Percentiles rank a stretch among this genome's conserved stretches.
phyloP scores from a whole-genome alignment of 2,797 vertebrate genomes.

The Loris lydekkerianus region DNA sequence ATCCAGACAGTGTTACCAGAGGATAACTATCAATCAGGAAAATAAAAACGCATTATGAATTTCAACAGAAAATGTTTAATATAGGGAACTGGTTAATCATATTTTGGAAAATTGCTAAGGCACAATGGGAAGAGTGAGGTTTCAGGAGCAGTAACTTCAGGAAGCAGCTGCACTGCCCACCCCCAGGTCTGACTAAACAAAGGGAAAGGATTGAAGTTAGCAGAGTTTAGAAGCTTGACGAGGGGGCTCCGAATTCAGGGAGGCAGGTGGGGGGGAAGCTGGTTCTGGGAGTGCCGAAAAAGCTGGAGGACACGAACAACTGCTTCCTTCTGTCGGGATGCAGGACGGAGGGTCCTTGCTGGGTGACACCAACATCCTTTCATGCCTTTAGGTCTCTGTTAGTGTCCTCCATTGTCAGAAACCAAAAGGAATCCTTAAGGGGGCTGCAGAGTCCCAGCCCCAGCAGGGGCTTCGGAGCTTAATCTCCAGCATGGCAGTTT shows the following conservation, averaged over 20 bases:
- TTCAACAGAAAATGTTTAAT: conserved; percentile 33
- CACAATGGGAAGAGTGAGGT: conserved; percentile 17
- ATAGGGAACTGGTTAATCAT: background rate
- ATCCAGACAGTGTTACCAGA: background rate
- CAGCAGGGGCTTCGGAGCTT: background rate
- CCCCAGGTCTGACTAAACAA: background rate
- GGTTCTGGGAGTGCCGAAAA: background rate
- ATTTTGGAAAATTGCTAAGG: conserved; percentile 31
- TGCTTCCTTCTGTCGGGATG: background rate
- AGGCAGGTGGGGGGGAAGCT: background rate
- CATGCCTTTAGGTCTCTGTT: background rate
- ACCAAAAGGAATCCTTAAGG: background rate
- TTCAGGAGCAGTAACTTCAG: background rate
- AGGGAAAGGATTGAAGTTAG: background rate
- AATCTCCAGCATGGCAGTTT: background rate
- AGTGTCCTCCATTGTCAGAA: background rate
- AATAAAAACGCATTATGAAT: background rate
- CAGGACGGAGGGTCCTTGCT: background rate
- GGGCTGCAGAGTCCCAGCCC: background rate
- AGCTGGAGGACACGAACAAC: background rate
- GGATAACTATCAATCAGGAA: background rate
- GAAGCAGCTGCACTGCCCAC: background rate
- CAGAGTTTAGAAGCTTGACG: background rate
- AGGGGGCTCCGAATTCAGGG: background rate
- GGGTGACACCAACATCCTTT: background rate